Evolutionary conservation across 2,888 invertebrate species (phyloP).

Genomic region (Drosophila nr. perissopoda): DNA sequence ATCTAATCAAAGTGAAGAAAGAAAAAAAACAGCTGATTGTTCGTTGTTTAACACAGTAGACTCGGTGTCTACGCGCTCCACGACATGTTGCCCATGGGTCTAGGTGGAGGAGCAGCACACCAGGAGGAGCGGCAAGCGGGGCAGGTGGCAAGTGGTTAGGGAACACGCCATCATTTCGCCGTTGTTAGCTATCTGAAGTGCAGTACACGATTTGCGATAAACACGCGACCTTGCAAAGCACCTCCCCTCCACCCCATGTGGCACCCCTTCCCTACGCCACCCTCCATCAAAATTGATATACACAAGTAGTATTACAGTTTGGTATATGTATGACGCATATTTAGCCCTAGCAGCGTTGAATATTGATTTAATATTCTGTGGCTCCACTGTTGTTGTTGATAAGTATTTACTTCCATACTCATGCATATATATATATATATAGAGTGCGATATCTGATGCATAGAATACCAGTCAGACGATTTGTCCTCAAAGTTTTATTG

Average conservation of each 20-base stretch:
- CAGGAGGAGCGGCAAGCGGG: neutral
- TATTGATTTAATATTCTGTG: slow-evolving; percentile 75
- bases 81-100: slow-evolving; percentile 50
- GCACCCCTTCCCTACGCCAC: neutral
- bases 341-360: slow-evolving; percentile 75
- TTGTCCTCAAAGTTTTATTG: slow-evolving; percentile 62
- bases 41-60: slow-evolving; percentile 33
- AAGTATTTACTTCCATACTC: slow-evolving; percentile 32
- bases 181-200: slow-evolving; percentile 68
- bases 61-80: slow-evolving; percentile 67
- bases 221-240: slow-evolving; percentile 71
- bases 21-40: slow-evolving; percentile 17
- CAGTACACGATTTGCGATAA: slow-evolving; percentile 69
- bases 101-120: neutral
- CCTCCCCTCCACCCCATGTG: neutral
- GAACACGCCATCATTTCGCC: slow-evolving; percentile 62
- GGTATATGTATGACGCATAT: slow-evolving; percentile 63
- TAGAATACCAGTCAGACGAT: slow-evolving; percentile 60
- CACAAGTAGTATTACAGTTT: slow-evolving; percentile 12
- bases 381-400: slow-evolving; percentile 33
- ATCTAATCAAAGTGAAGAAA: slow-evolving; percentile 57
- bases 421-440: slow-evolving; percentile 13
- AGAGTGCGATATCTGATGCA: slow-evolving; percentile 4
- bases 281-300: slow-evolving; percentile 27
- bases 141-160: neutral